A percentile compares a stretch with the other conserved stretches of the same genome.
Conservation (phyloP, 2,113 vertebrate genomes). For the Cyprinodon brontotheroides region DNA sequence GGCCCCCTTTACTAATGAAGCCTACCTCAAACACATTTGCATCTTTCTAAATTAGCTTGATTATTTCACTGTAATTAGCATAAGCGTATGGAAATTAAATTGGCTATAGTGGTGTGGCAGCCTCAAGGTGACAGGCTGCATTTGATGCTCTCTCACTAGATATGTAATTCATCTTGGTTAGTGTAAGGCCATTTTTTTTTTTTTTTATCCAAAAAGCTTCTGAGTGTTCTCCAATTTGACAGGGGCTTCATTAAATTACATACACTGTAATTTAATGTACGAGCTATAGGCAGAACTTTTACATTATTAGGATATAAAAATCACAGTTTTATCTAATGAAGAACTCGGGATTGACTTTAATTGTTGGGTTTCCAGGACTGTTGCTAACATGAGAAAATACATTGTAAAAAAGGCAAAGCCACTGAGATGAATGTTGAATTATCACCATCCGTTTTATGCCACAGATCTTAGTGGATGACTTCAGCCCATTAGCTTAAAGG, state of each 20-base stretch:
- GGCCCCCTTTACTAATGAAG: constrained; percentile 71
- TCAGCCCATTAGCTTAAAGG: background rate
- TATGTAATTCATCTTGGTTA: constrained; percentile 27
- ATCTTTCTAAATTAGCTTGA: constrained; percentile 79
- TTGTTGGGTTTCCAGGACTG: constrained; percentile 2
- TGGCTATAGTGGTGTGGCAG: constrained; percentile 65
- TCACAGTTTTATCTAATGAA: constrained; percentile 3
- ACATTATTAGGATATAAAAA: constrained; percentile 12
- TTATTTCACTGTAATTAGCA: constrained; percentile 79
- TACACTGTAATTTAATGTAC: constrained; percentile 23
- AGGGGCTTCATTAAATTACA: constrained; percentile 26
- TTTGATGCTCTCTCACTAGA: constrained; percentile 58
- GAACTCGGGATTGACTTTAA: background rate
- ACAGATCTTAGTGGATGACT: constrained; percentile 8
- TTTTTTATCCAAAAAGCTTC: constrained; percentile 23
- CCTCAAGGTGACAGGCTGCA: constrained; percentile 72
- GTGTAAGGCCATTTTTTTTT: constrained; percentile 28
- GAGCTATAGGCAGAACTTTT: constrained; percentile 16
- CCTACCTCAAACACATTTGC: constrained; percentile 72
- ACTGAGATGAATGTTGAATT: constrained; percentile 4
- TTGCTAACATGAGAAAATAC: background rate
- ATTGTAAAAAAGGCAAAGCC: background rate
- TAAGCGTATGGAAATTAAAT: constrained; percentile 80
- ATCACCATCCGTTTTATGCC: background rate
- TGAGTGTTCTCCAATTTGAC: constrained; percentile 33